Conservation (phyloP, 30 jellyfish, hydroid and myxozoan genomes). For the Hydractinia echinata region DNA sequence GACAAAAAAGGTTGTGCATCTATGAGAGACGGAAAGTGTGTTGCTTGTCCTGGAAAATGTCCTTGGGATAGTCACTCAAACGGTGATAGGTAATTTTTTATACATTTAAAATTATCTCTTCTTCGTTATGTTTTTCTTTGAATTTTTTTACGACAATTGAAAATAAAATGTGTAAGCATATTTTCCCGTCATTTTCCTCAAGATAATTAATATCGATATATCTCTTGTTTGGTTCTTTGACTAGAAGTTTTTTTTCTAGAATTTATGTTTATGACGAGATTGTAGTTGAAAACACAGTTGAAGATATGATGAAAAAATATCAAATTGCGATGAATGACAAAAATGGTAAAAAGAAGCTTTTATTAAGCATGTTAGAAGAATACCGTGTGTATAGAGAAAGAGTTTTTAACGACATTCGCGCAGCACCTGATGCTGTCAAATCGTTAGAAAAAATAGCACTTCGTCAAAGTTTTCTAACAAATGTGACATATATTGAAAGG, state of each 20-base stretch:
- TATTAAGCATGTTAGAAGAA: not conserved
- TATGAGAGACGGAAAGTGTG: not conserved
- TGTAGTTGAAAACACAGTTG: not conserved
- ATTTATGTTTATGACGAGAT: conserved; percentile 4
- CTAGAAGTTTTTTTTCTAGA: not conserved
- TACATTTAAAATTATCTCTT: no score
- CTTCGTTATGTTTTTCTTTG: no score
- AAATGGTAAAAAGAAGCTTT: not conserved
- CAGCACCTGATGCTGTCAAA: not conserved
- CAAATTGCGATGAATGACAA: conserved; percentile 11
- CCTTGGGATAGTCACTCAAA: not conserved
- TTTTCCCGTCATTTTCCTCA: no score
- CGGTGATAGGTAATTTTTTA: not conserved
- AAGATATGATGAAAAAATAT: not conserved
- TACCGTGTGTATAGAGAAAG: not conserved
- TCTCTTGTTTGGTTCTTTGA: no score
- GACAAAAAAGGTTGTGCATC: not conserved
- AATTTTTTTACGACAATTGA: no score
- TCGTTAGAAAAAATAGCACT: not conserved
- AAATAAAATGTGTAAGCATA: no score
- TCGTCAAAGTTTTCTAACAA: conserved; percentile 3
- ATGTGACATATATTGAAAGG: conserved; percentile 8
- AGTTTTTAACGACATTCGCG: not conserved
- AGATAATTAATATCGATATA: no score
- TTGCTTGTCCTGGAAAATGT: conserved; percentile 17